Base-by-base conservation (phyloP, 2,113 vertebrate genomes). In the Illadopsis cleaveri region DNA sequence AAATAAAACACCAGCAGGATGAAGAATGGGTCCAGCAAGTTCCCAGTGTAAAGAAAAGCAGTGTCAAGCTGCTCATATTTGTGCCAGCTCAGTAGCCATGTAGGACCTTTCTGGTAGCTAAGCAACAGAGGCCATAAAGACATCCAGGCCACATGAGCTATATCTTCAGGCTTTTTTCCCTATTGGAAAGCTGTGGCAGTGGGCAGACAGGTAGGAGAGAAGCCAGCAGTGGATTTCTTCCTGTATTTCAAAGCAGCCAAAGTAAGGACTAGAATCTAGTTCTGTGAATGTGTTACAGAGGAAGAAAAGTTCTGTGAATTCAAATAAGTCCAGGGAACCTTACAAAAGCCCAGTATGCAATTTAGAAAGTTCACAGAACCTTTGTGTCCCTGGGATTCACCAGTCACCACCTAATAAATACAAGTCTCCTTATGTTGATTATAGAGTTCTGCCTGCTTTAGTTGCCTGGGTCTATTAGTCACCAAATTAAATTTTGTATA, bases 401-500 rank as follows among this genome's bases (percentile, higher is more conserved):
- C 50, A 54, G 38, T 61, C 30, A 38, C 53, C 68, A 50, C 65
- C 85, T 38, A 24, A 93, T 92, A 96, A 97, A 95, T 96, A 82
- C 35, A 70, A 71, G 76, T 79, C 82, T 96, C 89, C 69, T 97
- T 95, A 92, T 50, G 78, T 40, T 96, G 96, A 97, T 94, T 83
- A 87, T 70, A 73, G 57, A 62, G 61, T 90, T 88, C 82, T 87
- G 24, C 27, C 86, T 37, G 57, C 73, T 91, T 75, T 93, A 70
- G 82, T 72, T 90, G 91, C 64, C 91, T 94, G 83, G 80, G 44
- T 95, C 93, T 97, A 90, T 97, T 97, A 96, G 93, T 92, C 87
- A 81, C 70, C 90, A 97, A 97, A 98, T 98, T 97, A 97, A 97
- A 97, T 97, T 96, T 96, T 91, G 64, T 90, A 53, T 94, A 94